phyloP scores from a whole-genome alignment of 53 echinoderm and acorn worm genomes.

The Echinometra lucunter region DNA sequence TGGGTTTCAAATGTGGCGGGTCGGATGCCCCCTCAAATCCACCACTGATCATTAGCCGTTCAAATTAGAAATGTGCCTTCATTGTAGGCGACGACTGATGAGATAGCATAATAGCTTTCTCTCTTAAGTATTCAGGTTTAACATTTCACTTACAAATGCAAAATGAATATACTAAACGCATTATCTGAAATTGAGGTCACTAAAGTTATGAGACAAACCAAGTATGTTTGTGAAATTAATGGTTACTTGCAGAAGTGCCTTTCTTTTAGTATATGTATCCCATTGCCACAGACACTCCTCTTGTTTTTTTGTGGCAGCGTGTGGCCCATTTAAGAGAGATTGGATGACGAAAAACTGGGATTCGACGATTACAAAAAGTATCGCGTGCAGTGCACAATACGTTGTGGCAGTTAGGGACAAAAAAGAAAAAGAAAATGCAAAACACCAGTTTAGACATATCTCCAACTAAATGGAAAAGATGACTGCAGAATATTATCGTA shows the following conservation, averaged over 20 bases:
- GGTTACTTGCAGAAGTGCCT: neutral
- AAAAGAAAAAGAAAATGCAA: no score
- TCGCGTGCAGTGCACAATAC: neutral
- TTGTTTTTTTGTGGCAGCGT: neutral
- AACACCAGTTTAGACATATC: neutral
- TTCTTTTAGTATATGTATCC: neutral
- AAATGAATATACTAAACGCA: neutral
- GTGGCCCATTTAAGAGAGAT: neutral
- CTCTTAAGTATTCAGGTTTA: no score
- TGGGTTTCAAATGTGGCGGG: no score
- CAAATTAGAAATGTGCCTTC: no score
- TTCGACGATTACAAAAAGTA: neutral
- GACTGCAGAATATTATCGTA: no score
- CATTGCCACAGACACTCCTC: neutral
- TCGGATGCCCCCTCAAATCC: no score
- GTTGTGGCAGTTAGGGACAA: neutral
- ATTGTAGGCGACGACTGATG: no score
- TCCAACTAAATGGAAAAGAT: neutral
- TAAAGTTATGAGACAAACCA: neutral
- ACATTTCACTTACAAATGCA: neutral
- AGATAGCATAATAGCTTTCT: no score
- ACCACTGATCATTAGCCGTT: no score
- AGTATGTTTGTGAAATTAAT: neutral
- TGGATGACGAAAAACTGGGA: neutral
- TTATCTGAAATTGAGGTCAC: neutral